These are phyloP conservation scores for Gisinianus flammeolus DNA, from an alignment of 2,888 invertebrate genomes.

Conservation along the genomic window DNA sequence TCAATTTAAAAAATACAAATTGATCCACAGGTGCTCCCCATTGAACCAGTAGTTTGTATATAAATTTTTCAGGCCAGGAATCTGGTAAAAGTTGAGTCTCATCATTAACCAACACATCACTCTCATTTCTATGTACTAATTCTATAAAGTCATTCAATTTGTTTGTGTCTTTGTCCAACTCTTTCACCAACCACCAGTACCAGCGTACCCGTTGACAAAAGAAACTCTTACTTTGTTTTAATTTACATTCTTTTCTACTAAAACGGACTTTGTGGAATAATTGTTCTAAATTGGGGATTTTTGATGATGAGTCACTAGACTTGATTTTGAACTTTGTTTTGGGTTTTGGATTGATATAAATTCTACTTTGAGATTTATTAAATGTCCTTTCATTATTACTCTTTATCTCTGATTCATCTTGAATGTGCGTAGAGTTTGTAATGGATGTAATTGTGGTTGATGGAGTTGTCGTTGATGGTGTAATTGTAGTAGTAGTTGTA, in stretches of 20 bases:
- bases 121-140: slow-evolving; percentile 42
- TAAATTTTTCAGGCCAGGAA: slow-evolving; percentile 45
- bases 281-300: background rate
- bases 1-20: slow-evolving; percentile 51
- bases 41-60: slow-evolving; percentile 47
- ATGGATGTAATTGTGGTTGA: background rate
- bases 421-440: too few species aligned
- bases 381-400: background rate
- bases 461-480: background rate
- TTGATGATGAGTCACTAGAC: background rate
- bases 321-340: too few species aligned
- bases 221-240: slow-evolving; percentile 36
- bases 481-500: background rate
- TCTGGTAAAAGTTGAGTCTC: slow-evolving; percentile 46
- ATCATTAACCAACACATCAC: background rate
- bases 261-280: background rate
- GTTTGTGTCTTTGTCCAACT: slow-evolving; percentile 49
- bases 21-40: slow-evolving; percentile 55
- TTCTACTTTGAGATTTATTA: too few species aligned
- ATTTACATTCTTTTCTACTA: slow-evolving; percentile 19
- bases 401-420: too few species aligned
- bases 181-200: slow-evolving; percentile 48
- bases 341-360: too few species aligned
- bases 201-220: slow-evolving; percentile 51
- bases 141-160: slow-evolving; percentile 46